phyloP scores from a whole-genome alignment of 1,140 invertebrate species.

The Drosophila azteca region DNA sequence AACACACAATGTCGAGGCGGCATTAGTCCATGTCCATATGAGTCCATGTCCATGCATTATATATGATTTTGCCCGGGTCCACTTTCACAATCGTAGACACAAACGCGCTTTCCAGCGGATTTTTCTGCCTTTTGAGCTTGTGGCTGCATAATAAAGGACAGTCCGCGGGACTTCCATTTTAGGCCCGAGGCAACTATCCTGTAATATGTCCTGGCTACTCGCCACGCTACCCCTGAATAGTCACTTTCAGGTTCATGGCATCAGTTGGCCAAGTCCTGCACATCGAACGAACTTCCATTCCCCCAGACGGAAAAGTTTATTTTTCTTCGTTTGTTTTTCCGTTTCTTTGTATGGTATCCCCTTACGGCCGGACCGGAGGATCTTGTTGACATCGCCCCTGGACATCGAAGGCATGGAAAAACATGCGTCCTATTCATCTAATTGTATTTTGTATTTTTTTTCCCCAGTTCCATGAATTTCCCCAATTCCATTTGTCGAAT shows the following conservation, averaged over 20 bases:
- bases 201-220: slow-evolving; percentile 29
- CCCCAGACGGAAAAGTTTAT: slow-evolving; percentile 35
- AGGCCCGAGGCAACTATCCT: slow-evolving; percentile 31
- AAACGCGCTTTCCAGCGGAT: slow-evolving; percentile 31
- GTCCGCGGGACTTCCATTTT: slow-evolving; percentile 40
- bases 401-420: slow-evolving; percentile 7
- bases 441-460: slow-evolving; percentile 40
- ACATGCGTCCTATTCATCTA: slow-evolving; percentile 35
- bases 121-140: slow-evolving; percentile 16
- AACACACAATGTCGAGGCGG: slow-evolving; percentile 32
- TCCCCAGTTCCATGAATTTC: slow-evolving; percentile 18
- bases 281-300: slow-evolving; percentile 54
- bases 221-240: slow-evolving; percentile 19
- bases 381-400: slow-evolving; percentile 20
- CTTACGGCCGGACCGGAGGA: slow-evolving; percentile 1
- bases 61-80: slow-evolving; percentile 27
- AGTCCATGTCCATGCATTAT: slow-evolving; percentile 38
- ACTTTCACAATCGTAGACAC: slow-evolving; percentile 10
- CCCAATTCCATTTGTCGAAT: slow-evolving; percentile 24
- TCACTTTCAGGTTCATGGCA: slow-evolving; percentile 48
- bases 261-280: slow-evolving; percentile 21
- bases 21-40: slow-evolving; percentile 32
- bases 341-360: slow-evolving; percentile 25
- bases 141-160: slow-evolving; percentile 39
- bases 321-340: slow-evolving; percentile 20